Conservation (phyloP, 2,113 vertebrate genomes). For the Paramisgurnus dabryanus region DNA sequence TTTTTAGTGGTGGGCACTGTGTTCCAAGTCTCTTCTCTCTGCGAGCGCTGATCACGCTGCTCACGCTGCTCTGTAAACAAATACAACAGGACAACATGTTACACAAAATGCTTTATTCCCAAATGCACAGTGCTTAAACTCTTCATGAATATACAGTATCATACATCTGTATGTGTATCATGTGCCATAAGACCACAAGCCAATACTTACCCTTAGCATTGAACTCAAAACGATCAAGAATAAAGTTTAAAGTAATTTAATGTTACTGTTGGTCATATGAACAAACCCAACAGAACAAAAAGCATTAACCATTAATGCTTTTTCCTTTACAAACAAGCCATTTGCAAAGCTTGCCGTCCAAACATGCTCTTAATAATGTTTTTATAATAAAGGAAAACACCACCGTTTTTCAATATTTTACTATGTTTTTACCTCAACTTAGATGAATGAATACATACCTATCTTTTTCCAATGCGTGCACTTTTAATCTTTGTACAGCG, state of each 20-base stretch:
- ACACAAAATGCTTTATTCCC: background rate
- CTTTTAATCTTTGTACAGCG: no score
- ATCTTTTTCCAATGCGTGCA: no score
- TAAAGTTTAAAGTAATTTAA: no score
- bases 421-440: no score
- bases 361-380: background rate
- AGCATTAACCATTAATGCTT: background rate
- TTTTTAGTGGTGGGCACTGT: conserved; percentile 96
- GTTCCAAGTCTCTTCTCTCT: conserved; percentile 95
- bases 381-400: background rate
- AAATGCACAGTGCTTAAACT: no score
- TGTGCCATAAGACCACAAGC: background rate
- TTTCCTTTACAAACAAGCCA: background rate
- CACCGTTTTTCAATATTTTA: no score
- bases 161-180: no score
- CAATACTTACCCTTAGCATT: background rate
- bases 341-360: background rate
- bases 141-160: no score
- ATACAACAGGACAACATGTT: background rate
- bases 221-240: background rate
- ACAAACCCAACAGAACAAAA: background rate
- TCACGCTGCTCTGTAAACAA: conserved; percentile 71
- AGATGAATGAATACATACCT: no score
- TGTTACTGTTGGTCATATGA: background rate
- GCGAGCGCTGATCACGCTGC: conserved; percentile 74